Percentiles rank a stretch among this genome's conserved stretches.
These are phyloP conservation scores for Acestrorhynchus altus DNA, from an alignment of 2,797 vertebrate species.

Conservation along the genomic window DNA sequence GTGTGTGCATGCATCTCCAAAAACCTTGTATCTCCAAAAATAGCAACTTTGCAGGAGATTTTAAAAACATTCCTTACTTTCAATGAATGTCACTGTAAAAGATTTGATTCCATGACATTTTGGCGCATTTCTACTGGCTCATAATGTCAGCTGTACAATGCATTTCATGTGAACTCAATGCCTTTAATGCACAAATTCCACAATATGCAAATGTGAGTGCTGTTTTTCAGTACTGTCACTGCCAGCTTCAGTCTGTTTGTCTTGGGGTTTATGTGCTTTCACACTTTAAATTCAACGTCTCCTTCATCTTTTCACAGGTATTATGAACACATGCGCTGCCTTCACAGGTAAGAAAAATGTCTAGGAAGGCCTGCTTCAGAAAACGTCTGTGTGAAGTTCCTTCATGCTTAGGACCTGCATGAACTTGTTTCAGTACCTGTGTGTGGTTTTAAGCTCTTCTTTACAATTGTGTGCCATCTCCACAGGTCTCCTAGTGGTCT, in stretches of 20 bases:
- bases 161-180: too few species aligned
- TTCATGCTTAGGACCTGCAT: too few species aligned
- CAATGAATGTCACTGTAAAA: too few species aligned
- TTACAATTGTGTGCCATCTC: not conserved
- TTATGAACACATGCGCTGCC: slow-evolving; percentile 91
- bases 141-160: too few species aligned
- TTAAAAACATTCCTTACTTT: too few species aligned
- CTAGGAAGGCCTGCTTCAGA: not conserved
- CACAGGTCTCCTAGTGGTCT: slow-evolving; percentile 73
- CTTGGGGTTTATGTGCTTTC: not conserved
- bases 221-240: not conserved
- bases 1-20: not conserved
- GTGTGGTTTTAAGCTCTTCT: not conserved
- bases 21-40: not conserved
- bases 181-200: too few species aligned
- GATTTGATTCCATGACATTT: too few species aligned
- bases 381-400: too few species aligned
- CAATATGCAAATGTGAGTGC: too few species aligned
- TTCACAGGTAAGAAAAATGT: slow-evolving; percentile 80
- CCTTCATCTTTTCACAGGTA: slow-evolving; percentile 74
- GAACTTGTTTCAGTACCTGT: not conserved
- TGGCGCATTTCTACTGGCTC: too few species aligned
- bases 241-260: not conserved
- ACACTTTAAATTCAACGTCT: not conserved
- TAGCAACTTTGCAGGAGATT: too few species aligned